Evolutionary conservation across 2,797 vertebrate genomes (phyloP).

Genomic region (Menidia menidia): DNA sequence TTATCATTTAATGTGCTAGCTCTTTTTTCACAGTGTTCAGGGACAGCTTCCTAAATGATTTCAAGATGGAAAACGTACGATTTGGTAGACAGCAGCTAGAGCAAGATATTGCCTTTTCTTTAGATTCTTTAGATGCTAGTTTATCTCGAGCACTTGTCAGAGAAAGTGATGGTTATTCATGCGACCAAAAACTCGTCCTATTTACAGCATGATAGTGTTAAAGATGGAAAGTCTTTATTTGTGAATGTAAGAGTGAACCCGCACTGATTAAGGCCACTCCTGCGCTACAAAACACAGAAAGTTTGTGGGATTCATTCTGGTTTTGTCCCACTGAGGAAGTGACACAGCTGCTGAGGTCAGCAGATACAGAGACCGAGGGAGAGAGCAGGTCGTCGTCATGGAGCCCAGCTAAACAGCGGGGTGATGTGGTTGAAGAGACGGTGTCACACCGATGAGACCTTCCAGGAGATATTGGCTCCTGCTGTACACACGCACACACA

Average conservation of each 20-base stretch:
- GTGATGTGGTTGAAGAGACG: constrained; percentile 46
- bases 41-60: no score
- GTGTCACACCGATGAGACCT: constrained; percentile 32
- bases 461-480: constrained; percentile 55
- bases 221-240: background rate
- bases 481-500: constrained; percentile 12
- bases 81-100: background rate
- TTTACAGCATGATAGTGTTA: background rate
- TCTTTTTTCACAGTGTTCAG: background rate
- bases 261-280: constrained; percentile 44
- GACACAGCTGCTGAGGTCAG: constrained; percentile 86
- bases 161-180: no score
- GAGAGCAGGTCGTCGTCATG: constrained; percentile 77
- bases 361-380: constrained; percentile 66
- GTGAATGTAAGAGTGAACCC: constrained; percentile 20
- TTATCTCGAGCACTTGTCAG: no score
- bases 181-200: no score
- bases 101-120: no score
- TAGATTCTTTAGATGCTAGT: no score
- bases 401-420: constrained; percentile 63
- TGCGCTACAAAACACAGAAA: constrained; percentile 32
- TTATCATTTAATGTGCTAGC: background rate
- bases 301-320: constrained; percentile 60
- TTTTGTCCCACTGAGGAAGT: constrained; percentile 81
- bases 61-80: no score